Evolutionary conservation across 2,113 vertebrate genomes (phyloP).

Genomic region (Corythornis madagascariensis): DNA sequence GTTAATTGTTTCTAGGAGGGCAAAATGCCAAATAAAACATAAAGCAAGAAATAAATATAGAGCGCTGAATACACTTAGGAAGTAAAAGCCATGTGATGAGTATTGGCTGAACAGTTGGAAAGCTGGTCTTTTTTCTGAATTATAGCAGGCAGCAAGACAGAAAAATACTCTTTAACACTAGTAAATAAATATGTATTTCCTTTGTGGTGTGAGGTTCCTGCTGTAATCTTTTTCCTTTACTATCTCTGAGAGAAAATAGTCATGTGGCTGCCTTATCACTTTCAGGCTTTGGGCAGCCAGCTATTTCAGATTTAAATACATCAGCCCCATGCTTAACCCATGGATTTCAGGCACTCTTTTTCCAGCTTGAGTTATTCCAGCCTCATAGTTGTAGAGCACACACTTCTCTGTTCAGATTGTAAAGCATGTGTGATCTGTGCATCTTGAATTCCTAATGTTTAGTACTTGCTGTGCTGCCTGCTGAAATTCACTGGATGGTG

Average conservation of each 20-base stretch:
- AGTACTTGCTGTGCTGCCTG: background rate
- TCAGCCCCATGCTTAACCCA: background rate
- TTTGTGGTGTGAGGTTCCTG: constrained; percentile 18
- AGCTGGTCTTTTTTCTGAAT: constrained; percentile 23
- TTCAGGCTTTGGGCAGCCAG: constrained; percentile 25
- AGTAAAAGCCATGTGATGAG: constrained; percentile 10
- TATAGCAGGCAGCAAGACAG: constrained; percentile 10
- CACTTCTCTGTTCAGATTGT: background rate
- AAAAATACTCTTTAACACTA: constrained; percentile 20
- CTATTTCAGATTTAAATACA: constrained; percentile 44
- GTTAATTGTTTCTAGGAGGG: constrained; percentile 59
- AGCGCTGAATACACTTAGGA: background rate
- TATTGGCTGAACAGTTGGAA: background rate
- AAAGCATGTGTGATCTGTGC: background rate
- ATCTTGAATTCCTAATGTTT: background rate
- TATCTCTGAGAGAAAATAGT: constrained; percentile 44
- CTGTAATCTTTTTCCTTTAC: constrained; percentile 27
- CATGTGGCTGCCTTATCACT: constrained; percentile 3
- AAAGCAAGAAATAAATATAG: constrained; percentile 59
- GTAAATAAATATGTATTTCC: constrained; percentile 57
- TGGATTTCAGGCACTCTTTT: constrained; percentile 1
- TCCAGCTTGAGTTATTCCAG: background rate
- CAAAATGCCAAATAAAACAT: constrained; percentile 50
- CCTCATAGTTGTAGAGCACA: background rate
- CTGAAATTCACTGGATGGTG: background rate